Conservation (phyloP, 2,888 invertebrate species). For the Leptinotarsa tumamoca region DNA sequence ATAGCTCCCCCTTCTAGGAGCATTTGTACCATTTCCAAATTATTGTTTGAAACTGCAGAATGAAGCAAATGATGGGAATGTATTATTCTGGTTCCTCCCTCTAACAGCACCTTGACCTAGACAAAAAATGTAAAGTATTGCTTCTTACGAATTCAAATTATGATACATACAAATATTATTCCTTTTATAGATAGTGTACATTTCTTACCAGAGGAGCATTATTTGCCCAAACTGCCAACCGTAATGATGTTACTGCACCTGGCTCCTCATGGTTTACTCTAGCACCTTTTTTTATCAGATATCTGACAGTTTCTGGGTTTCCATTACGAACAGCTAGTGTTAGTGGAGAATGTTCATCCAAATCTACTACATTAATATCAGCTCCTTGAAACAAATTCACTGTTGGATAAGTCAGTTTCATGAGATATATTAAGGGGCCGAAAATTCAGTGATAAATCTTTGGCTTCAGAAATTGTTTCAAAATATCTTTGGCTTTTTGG, state of each 20-base stretch:
- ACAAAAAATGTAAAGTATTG: background rate
- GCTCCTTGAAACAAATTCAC: conserved; percentile 64
- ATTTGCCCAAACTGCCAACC: conserved; percentile 76
- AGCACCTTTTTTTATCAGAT: conserved; percentile 72
- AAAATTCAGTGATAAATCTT: too few species aligned
- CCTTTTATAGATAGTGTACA: background rate
- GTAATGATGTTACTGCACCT: conserved; percentile 77
- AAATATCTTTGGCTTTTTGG: too few species aligned
- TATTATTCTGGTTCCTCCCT: conserved; percentile 76
- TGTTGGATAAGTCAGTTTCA: background rate
- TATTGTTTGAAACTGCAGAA: conserved; percentile 74
- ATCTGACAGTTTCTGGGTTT: conserved; percentile 64
- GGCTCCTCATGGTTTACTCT: conserved; percentile 78
- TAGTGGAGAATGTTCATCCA: conserved; percentile 68
- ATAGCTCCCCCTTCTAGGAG: conserved; percentile 71
- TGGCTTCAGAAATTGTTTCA: too few species aligned
- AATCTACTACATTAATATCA: conserved; percentile 70
- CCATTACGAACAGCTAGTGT: conserved; percentile 65
- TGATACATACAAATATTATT: conserved; percentile 5
- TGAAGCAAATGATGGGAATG: conserved; percentile 79
- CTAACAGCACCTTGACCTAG: conserved; percentile 66
- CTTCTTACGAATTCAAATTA: background rate
- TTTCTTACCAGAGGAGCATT: conserved; percentile 69
- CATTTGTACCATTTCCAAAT: conserved; percentile 71
- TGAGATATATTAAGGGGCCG: too few species aligned